phyloP scores from a whole-genome alignment of 1,140 invertebrate species.

The Ladona fulva region DNA sequence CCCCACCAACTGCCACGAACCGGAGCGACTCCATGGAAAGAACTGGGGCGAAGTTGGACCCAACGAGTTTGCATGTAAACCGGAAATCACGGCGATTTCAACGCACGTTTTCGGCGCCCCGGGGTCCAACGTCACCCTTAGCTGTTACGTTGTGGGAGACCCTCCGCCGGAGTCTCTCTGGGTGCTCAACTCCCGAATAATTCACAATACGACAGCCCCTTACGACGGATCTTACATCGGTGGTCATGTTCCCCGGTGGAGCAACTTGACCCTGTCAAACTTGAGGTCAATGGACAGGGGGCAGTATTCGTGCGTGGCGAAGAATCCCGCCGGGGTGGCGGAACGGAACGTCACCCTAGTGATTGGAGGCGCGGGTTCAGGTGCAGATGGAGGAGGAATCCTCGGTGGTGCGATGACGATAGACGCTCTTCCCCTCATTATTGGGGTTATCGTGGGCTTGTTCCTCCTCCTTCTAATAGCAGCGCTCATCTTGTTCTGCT shows the following conservation, averaged over 20 bases:
- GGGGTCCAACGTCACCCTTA: slow-evolving; percentile 58
- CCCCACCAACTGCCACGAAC: slow-evolving; percentile 59
- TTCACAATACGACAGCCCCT: slow-evolving; percentile 42
- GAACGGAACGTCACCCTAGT: slow-evolving; percentile 60
- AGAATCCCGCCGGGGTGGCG: slow-evolving; percentile 72
- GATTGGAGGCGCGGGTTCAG: slow-evolving; percentile 36
- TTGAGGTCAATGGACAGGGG: slow-evolving; percentile 66
- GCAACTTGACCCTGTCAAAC: slow-evolving; percentile 66
- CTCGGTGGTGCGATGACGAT: slow-evolving; percentile 25
- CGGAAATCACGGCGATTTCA: slow-evolving; percentile 51
- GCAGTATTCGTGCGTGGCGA: slow-evolving; percentile 78
- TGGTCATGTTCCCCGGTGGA: slow-evolving; percentile 50
- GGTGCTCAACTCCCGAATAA: slow-evolving; percentile 57
- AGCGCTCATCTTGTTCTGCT: slow-evolving; percentile 52
- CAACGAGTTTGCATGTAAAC: slow-evolving; percentile 75
- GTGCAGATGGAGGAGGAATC: slow-evolving; percentile 18
- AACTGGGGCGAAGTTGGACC: slow-evolving; percentile 59
- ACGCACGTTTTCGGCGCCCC: slow-evolving; percentile 38
- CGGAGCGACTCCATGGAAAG: slow-evolving; percentile 51
- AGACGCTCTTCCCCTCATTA: slow-evolving; percentile 37
- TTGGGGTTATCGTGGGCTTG: slow-evolving; percentile 31
- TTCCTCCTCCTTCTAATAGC: slow-evolving; percentile 46
- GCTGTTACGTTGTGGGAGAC: slow-evolving; percentile 65
- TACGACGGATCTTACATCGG: slow-evolving; percentile 31
- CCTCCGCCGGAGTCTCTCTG: slow-evolving; percentile 65